Percentiles rank a stretch among this genome's conserved stretches.
Evolutionary conservation across 2,113 vertebrate genomes (phyloP).

Genomic region (Hippocampus barbouri): DNA sequence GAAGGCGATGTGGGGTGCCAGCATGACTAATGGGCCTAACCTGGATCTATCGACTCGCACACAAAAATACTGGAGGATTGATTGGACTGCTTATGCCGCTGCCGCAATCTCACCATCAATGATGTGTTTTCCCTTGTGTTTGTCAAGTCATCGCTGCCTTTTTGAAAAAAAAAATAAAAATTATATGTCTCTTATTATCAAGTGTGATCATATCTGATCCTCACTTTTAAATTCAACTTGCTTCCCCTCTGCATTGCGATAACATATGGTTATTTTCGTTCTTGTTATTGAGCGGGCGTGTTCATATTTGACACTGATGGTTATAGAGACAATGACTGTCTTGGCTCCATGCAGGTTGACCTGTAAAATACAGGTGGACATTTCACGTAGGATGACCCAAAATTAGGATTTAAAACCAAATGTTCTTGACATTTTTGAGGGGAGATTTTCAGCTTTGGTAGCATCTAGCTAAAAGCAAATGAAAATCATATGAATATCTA

Average conservation of each 20-base stretch:
- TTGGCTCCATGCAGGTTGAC: not conserved
- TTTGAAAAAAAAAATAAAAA: not conserved
- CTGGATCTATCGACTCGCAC: slow-evolving; percentile 62
- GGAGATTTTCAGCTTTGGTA: not conserved
- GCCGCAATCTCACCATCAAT: slow-evolving; percentile 61
- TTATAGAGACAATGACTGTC: not conserved
- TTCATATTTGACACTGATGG: not conserved
- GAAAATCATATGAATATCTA: not conserved
- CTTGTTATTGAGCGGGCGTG: not conserved
- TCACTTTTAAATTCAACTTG: slow-evolving; percentile 24
- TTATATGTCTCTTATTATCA: slow-evolving; percentile 34
- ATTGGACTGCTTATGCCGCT: slow-evolving; percentile 63
- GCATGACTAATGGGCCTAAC: slow-evolving; percentile 67
- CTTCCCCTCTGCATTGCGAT: slow-evolving; percentile 7
- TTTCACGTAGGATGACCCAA: not conserved
- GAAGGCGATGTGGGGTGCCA: slow-evolving; percentile 52
- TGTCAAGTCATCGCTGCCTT: slow-evolving; percentile 50
- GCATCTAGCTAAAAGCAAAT: not conserved
- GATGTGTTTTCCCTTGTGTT: slow-evolving; percentile 49
- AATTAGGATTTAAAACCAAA: not conserved
- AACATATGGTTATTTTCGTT: not conserved
- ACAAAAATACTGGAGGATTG: slow-evolving; percentile 65
- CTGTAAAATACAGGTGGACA: not conserved
- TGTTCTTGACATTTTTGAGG: not conserved
- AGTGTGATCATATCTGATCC: slow-evolving; percentile 31